Conservation (phyloP, 2,113 vertebrate species). For the Pampusana beccarii region DNA sequence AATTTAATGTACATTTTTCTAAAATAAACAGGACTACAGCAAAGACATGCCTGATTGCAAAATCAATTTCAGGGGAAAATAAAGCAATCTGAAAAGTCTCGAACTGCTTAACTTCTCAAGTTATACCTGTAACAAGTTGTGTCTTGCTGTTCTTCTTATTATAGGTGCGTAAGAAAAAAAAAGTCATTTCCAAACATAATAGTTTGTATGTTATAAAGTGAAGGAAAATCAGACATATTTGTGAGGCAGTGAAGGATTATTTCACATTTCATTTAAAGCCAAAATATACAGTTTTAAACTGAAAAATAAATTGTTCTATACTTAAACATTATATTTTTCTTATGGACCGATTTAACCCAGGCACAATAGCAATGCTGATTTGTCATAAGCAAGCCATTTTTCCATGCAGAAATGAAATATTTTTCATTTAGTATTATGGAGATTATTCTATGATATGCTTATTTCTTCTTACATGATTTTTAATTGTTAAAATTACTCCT, state of each 20-base stretch:
- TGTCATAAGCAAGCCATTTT: constrained; percentile 55
- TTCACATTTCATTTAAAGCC: constrained; percentile 47
- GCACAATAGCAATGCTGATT: constrained; percentile 53
- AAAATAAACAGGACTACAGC: constrained; percentile 25
- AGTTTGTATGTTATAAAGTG: constrained; percentile 27
- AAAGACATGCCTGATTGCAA: background rate
- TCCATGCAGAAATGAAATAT: background rate
- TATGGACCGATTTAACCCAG: constrained; percentile 47
- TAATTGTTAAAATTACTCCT: constrained; percentile 42
- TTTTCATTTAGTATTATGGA: constrained; percentile 56
- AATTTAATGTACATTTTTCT: background rate
- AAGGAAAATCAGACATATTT: background rate
- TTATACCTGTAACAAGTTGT: background rate
- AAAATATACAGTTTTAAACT: constrained; percentile 27
- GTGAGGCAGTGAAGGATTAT: constrained; percentile 6
- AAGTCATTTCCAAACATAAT: constrained; percentile 1
- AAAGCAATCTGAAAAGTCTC: constrained; percentile 21
- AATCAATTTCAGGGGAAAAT: constrained; percentile 17
- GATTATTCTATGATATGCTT: constrained; percentile 52
- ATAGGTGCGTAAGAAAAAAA: constrained; percentile 19
- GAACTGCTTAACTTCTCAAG: background rate
- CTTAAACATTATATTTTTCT: constrained; percentile 42
- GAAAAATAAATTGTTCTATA: constrained; percentile 46
- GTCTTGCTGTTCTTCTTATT: constrained; percentile 20
- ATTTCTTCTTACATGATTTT: constrained; percentile 35